Percentiles rank a stretch among this genome's conserved stretches.
Evolutionary conservation across 2,113 vertebrate genomes (phyloP).

Genomic region (Eurystomus gularis): DNA sequence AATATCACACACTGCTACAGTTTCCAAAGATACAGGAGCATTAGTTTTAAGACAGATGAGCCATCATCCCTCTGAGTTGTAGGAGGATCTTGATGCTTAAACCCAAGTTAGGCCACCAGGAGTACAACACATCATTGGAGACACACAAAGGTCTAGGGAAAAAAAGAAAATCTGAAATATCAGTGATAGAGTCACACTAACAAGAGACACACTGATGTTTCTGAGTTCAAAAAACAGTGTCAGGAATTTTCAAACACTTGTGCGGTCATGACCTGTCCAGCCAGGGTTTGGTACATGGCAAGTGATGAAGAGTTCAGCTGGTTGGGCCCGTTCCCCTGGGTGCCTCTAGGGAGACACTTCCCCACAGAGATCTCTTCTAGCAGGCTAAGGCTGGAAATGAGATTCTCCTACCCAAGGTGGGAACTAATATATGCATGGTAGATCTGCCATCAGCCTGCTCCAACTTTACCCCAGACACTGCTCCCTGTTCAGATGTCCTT

Average conservation of each 20-base stretch:
- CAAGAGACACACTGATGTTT: background rate
- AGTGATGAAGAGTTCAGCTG: background rate
- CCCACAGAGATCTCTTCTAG: background rate
- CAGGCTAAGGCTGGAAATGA: background rate
- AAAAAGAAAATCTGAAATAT: background rate
- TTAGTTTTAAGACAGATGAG: background rate
- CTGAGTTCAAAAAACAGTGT: background rate
- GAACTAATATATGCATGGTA: accelerated
- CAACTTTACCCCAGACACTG: background rate
- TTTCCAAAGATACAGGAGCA: background rate
- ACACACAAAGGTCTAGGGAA: accelerated
- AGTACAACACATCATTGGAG: background rate
- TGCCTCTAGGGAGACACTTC: background rate
- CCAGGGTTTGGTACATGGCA: background rate
- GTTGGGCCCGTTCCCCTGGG: background rate
- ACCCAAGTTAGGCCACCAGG: background rate
- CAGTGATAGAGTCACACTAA: background rate
- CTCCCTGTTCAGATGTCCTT: background rate
- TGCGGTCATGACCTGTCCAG: background rate
- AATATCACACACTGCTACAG: background rate
- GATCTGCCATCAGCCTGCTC: background rate
- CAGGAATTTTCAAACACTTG: background rate
- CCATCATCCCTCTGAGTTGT: background rate
- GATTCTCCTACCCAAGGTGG: background rate
- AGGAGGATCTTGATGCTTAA: background rate